Evolutionary conservation across 2,797 vertebrate species (phyloP).

Genomic region (Loriculus beryllinus): DNA sequence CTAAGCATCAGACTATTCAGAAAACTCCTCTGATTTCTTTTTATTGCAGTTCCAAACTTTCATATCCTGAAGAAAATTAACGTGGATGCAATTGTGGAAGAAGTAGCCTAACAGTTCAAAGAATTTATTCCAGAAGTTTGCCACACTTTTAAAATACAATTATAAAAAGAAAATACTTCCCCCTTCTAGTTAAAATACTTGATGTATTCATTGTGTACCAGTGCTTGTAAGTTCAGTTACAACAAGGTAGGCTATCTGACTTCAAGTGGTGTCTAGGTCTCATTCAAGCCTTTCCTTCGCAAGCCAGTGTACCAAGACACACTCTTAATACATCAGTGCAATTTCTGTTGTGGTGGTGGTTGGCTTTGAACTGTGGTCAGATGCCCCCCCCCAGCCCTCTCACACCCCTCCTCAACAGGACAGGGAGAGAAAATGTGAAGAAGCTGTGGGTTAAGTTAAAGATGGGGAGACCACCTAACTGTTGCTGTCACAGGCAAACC

Average conservation of each 20-base stretch:
- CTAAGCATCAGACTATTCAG: neutral
- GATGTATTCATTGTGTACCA: neutral
- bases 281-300: neutral
- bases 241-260: neutral
- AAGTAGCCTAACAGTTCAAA: neutral
- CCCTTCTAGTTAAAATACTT: neutral
- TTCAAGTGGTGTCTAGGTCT: neutral
- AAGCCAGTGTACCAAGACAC: neutral
- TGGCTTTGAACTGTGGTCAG: neutral
- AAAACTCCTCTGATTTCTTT: neutral
- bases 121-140: neutral
- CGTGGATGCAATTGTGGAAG: neutral
- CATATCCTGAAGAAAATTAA: neutral
- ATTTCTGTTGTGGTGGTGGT: neutral
- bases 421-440: neutral
- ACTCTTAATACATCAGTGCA: neutral
- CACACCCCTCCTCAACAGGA: neutral
- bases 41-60: conserved; percentile 6
- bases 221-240: neutral
- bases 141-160: neutral
- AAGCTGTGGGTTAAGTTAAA: neutral
- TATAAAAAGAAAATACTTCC: neutral
- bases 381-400: accelerated
- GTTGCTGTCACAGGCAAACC: accelerated
- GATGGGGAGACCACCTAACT: neutral